These are phyloP conservation scores for Stomorhina lunata DNA, from an alignment of 2,888 invertebrate species.

Conservation along the genomic window DNA sequence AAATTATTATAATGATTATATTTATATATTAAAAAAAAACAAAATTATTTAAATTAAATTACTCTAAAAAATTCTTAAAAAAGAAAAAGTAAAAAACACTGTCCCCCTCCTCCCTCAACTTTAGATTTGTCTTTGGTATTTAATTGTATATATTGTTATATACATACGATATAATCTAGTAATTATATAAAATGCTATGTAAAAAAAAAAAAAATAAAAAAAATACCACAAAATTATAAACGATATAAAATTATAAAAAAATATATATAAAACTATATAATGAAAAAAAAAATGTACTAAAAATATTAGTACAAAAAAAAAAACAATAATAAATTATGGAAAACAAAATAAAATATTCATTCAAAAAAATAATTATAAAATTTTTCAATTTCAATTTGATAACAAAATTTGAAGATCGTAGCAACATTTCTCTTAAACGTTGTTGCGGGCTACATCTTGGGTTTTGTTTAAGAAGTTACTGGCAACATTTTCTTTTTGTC, in stretches of 20 bases:
- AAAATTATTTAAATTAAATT: constrained; percentile 39
- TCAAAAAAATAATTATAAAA: neutral
- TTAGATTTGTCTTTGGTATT: constrained; percentile 51
- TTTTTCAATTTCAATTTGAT: no score
- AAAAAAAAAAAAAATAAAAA: neutral
- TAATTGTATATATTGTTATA: constrained; percentile 60
- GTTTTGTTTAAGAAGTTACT: no score
- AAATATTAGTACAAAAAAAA: constrained; percentile 36
- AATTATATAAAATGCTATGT: constrained; percentile 3
- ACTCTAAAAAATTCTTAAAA: constrained; percentile 23
- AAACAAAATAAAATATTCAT: constrained; percentile 21
- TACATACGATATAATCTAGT: constrained; percentile 41
- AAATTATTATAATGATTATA: constrained; percentile 54
- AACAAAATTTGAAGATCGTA: no score
- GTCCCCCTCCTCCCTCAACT: neutral
- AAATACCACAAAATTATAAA: no score
- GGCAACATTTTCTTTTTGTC: no score
- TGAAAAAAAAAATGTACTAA: constrained; percentile 16
- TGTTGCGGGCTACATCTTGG: no score
- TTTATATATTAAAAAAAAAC: constrained; percentile 13
- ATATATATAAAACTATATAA: no score
- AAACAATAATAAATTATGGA: constrained; percentile 1
- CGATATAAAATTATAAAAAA: no score
- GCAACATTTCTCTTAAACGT: no score
- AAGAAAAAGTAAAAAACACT: neutral